These are phyloP conservation scores for Arctia plantaginis DNA, from an alignment of 2,888 invertebrate genomes.

Conservation along the genomic window DNA sequence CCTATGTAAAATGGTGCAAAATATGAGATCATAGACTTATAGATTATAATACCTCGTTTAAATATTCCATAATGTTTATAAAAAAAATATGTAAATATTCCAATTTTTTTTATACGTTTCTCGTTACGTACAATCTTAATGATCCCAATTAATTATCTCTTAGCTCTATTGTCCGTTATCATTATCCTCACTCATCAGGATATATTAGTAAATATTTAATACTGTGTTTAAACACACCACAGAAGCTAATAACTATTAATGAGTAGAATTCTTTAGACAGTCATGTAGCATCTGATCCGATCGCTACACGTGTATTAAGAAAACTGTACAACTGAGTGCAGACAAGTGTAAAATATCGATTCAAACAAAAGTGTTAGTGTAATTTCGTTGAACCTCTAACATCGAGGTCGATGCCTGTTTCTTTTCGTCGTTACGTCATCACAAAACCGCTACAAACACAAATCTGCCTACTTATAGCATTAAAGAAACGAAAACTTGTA, in stretches of 20 bases:
- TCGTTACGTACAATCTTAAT: not conserved
- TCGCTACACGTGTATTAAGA: slow-evolving; percentile 24
- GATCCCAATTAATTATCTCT: not conserved
- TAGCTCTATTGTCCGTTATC: not conserved
- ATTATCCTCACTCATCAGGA: not conserved
- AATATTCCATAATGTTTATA: not conserved
- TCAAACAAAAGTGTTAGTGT: slow-evolving; percentile 57
- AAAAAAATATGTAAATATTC: not conserved
- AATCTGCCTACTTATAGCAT: slow-evolving; percentile 52
- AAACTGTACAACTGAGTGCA: slow-evolving; percentile 40
- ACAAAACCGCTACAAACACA: slow-evolving; percentile 59
- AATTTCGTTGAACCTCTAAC: slow-evolving; percentile 59
- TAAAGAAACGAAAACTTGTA: slow-evolving; percentile 53
- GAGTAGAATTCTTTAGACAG: slow-evolving; percentile 33
- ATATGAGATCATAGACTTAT: not conserved
- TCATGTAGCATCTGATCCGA: slow-evolving; percentile 34
- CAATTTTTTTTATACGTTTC: not conserved
- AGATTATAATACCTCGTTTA: too few species aligned
- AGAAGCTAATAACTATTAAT: slow-evolving; percentile 20
- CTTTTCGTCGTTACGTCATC: slow-evolving; percentile 82
- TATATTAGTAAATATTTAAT: not conserved
- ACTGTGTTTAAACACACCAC: slow-evolving; percentile 9
- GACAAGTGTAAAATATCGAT: slow-evolving; percentile 62
- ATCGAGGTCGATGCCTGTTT: slow-evolving; percentile 74
- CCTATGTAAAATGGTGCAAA: not conserved